Evolutionary conservation across 2,888 invertebrate species (phyloP).

Genomic region (Machimus atricapillus): DNA sequence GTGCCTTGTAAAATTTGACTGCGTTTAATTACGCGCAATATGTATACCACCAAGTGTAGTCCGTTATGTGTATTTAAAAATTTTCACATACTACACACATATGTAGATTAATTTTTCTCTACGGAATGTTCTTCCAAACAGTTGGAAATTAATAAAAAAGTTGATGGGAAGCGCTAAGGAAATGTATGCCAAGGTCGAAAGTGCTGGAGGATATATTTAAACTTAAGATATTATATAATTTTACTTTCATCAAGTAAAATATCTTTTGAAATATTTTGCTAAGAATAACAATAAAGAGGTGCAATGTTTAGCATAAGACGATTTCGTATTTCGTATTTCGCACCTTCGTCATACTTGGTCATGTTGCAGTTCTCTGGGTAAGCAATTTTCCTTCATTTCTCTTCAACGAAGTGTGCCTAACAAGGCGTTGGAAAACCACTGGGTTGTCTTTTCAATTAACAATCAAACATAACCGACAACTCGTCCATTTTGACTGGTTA

Average conservation of each 20-base stretch:
- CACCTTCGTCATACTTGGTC: not conserved
- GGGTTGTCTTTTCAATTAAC: not conserved
- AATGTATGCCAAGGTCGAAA: not conserved
- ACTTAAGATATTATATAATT: not conserved
- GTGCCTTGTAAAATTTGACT: not conserved
- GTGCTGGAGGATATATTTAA: not conserved
- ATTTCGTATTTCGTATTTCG: not conserved
- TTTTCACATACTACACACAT: too few species aligned
- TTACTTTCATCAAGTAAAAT: not conserved
- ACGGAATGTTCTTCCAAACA: not conserved
- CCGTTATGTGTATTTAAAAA: too few species aligned
- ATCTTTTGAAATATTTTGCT: not conserved
- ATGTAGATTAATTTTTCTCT: not conserved
- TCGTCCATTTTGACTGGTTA: conserved; percentile 4
- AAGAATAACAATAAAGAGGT: not conserved
- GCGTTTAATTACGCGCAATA: not conserved
- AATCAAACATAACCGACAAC: conserved; percentile 20
- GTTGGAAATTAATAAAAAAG: not conserved
- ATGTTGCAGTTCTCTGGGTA: not conserved
- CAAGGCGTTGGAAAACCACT: not conserved
- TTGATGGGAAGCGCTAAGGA: not conserved
- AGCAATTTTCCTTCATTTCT: not conserved
- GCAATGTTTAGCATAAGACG: not conserved
- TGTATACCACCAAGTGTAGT: not conserved
- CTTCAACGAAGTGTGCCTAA: not conserved